Base-by-base conservation (phyloP, 64 coral and sea anemone species). In the Catalaphyllia jardinei region DNA sequence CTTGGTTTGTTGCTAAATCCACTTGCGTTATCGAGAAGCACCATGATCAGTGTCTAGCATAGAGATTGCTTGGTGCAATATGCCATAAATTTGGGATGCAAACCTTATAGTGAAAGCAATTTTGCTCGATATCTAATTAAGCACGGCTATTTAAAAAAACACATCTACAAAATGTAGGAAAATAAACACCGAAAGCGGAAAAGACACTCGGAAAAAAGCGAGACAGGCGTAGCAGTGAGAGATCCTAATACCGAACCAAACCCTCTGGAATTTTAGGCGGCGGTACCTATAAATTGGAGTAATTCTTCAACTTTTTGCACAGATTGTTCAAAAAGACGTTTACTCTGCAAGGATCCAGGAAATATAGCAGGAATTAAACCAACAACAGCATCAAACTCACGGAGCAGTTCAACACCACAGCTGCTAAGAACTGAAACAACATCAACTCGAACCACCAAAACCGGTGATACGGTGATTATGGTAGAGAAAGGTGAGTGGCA, bases 401-500 rank as follows among this genome's bases (percentile, higher is more conserved):
- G 1, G 65, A 69, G 65, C 22, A 69, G 65, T 25, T 69, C 65
- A 4, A 69, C 22, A 24, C 11, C 22, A 27, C 65, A 9, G 9
- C 9, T 11, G 20, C 22, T n/a, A 22, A n/a, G 9, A 15, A 74
- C 72, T 74, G 72, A 74, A 15, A 33, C 13, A 30, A 22, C 63
- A 8, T 67, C 19, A 67, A 38, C 72, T 10, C 72, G 72, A 74
- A 29, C 65, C 5, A 28, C 9, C 24, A 69, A 69, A n/a, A 25
- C n/a, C 25, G 24, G 25, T n/a, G 49, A 55, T 4, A 31, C 73
- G 8, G 24, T 79, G 0, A 22, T 49, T 18, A 85, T 85, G 81
- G 81, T 85, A 25, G 63, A 46, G 16, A 85, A 85, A 69, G 81
- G 81, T 85, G 28, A 85, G 78, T 13, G 12, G 42, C 42, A 39